A percentile compares a stretch with the other conserved stretches of the same genome.
Evolutionary conservation across 2,888 invertebrate genomes (phyloP).

Genomic region (Drosophila macrothrix): DNA sequence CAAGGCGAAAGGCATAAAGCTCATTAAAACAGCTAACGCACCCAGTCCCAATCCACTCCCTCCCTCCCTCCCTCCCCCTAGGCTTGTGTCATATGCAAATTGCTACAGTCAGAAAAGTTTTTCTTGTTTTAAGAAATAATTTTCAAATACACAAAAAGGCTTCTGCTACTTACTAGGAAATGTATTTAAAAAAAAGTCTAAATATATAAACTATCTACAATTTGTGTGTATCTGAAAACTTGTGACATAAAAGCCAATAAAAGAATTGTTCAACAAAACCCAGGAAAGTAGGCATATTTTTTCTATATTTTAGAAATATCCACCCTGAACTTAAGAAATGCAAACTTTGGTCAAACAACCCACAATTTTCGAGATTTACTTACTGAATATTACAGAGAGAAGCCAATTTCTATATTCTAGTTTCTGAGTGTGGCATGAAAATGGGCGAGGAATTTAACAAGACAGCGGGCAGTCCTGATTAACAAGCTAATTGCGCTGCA

Average conservation of each 20-base stretch:
- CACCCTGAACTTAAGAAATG: too few relatives aligned
- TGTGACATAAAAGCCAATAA: too few relatives aligned
- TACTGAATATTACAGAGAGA: not conserved
- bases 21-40: constrained; percentile 28
- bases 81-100: constrained; percentile 52
- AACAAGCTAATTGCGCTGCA: constrained; percentile 53
- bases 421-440: constrained; percentile 12
- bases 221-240: too few relatives aligned
- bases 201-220: too few relatives aligned
- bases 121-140: not conserved
- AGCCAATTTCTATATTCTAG: not conserved
- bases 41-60: not conserved
- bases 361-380: not conserved
- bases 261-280: too few relatives aligned
- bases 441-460: constrained; percentile 19
- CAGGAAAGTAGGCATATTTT: too few relatives aligned
- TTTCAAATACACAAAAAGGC: not conserved
- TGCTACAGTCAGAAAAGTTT: constrained; percentile 1
- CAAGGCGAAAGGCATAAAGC: constrained; percentile 21
- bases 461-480: constrained; percentile 43
- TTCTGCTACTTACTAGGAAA: too few relatives aligned
- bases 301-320: too few relatives aligned
- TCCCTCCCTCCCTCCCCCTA: not conserved
- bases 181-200: too few relatives aligned
- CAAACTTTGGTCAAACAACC: too few relatives aligned